Conservation (phyloP, 1,140 invertebrate species). For the Mizuhopecten yessoensis region DNA sequence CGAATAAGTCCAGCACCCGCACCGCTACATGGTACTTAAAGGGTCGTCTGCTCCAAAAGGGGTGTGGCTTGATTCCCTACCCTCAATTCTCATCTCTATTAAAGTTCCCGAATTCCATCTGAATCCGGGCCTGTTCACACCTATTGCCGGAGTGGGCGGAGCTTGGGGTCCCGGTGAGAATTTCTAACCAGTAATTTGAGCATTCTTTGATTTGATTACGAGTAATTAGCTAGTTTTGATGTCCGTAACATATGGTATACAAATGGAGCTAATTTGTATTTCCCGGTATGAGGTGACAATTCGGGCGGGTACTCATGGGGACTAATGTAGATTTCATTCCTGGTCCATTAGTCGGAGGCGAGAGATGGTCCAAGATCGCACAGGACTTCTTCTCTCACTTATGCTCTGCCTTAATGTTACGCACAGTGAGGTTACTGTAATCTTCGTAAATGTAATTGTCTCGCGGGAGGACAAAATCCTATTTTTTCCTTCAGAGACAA, state of each 20-base stretch:
- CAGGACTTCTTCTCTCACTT: not conserved
- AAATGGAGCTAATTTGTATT: conserved; percentile 28
- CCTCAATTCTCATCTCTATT: conserved; percentile 33
- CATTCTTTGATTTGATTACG: conserved; percentile 16
- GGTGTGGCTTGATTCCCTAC: conserved; percentile 5
- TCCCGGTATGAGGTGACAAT: conserved; percentile 21
- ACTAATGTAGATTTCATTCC: not conserved
- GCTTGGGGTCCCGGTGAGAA: not conserved
- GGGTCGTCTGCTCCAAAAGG: not conserved
- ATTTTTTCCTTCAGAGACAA: no score
- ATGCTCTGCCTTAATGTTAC: not conserved
- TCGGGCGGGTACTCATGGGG: not conserved
- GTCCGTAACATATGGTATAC: conserved; percentile 20
- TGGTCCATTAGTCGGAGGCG: not conserved
- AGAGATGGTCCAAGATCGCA: not conserved
- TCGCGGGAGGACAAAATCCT: no score
- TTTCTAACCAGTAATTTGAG: conserved; percentile 10
- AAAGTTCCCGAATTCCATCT: conserved; percentile 4
- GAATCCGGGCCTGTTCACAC: not conserved
- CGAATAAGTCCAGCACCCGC: not conserved
- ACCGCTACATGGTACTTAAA: not conserved
- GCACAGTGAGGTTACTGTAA: not conserved
- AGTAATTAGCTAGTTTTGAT: conserved; percentile 35
- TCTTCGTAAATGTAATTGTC: not conserved
- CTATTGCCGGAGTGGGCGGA: not conserved